A percentile compares a stretch with the other conserved stretches of the same genome.
Evolutionary conservation across 2,888 invertebrate genomes (phyloP).

Genomic region (Ptychoptera albimana): DNA sequence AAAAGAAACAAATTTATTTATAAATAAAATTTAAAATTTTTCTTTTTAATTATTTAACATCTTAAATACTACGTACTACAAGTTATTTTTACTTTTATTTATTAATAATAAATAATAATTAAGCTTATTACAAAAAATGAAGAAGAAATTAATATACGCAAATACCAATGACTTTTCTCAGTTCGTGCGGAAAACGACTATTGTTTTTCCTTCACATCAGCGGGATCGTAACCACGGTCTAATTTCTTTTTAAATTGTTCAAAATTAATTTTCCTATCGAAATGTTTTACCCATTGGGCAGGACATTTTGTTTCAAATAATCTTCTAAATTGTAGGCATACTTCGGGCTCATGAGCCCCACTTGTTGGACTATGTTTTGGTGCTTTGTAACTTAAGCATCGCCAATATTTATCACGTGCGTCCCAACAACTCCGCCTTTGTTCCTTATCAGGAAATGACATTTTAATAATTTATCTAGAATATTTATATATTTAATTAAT

Average conservation of each 20-base stretch:
- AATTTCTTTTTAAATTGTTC: conserved; percentile 77
- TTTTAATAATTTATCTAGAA: conserved; percentile 20
- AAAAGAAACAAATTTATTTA: no score
- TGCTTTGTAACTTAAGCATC: conserved; percentile 60
- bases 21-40: no score
- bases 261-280: conserved; percentile 79
- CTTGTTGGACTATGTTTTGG: conserved; percentile 30
- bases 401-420: conserved; percentile 76
- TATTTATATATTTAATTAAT: no score
- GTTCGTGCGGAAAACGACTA: no score
- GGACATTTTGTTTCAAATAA: conserved; percentile 64
- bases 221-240: conserved; percentile 71
- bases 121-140: no score
- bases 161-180: no score
- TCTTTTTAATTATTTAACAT: no score
- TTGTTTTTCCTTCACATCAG: no score
- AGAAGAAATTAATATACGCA: neutral
- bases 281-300: conserved; percentile 82
- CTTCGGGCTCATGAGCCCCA: conserved; percentile 36
- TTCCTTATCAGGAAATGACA: conserved; percentile 71
- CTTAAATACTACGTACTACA: no score
- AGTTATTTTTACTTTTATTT: no score
- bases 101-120: no score
- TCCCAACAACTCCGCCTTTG: conserved; percentile 72
- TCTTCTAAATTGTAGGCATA: conserved; percentile 54